Evolutionary conservation across 2,113 vertebrate species (phyloP), one percentile per base, ranked within the genome.

Genomic region (Cygnus buccinator): DNA sequence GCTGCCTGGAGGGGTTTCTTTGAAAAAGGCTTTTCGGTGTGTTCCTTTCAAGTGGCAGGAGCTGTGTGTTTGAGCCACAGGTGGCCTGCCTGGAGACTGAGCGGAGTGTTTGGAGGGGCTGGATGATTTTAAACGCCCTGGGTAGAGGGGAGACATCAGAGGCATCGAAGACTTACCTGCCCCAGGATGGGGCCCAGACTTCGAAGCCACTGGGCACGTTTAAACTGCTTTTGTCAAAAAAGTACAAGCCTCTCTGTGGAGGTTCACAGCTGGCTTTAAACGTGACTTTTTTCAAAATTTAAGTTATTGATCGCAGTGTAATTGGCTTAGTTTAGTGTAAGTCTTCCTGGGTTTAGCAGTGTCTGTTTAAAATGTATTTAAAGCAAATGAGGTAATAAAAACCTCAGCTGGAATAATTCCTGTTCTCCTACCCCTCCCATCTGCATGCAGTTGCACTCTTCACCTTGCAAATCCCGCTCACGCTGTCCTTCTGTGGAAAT

Each of bases 41-140:
- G 39, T 67, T 84, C 10, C 90, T 97, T 97, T 95, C 67, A 96
- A 96, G 93, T 46, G 71, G 65, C 70, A 57, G 90, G 90, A 87
- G 61, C 55, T 94, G 90, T 77, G 75, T 72, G 77, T 87, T 62
- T 8, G 71, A 94, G 75, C 70, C 0, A 46, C 90, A 95, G 94
- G 95, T 95, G 95, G 83, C 72, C 70, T 2, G 31, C 39, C 55
- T 33, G 15, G 87, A 92, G 87, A 5, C n/a, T 10, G 90, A 93
- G 85, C 57, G 0, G 66, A 76, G 21, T 11, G 13, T 63, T 85
- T 62, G 77, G 37, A 84, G 41, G 58, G 54, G 20, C 25, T 55
- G 59, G 33, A 50, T 21, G 50, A 50, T 48, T 43, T 33, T 65
- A 50, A 87, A 74, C 22, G 55, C 46, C 10, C 62, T 2, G 22